Conservation (phyloP, 1,140 invertebrate genomes). For the Cydia strobilella region DNA sequence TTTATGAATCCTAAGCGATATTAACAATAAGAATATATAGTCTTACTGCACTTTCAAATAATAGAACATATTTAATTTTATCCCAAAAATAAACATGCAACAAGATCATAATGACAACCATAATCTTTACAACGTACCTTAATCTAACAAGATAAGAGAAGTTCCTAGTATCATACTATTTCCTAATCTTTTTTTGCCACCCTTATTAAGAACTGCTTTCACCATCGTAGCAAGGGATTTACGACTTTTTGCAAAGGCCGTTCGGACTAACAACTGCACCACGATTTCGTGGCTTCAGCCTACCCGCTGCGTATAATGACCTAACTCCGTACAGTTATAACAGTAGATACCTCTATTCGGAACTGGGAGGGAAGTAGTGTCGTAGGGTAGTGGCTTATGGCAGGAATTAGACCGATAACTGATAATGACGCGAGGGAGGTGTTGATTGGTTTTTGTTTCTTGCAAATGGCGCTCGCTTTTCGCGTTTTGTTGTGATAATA, state of each 20-base stretch:
- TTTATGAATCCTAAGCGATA: too few relatives aligned
- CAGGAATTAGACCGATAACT: conserved; percentile 12
- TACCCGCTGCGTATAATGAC: not conserved
- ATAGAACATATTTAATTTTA: too few relatives aligned
- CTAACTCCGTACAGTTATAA: not conserved
- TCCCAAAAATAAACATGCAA: not conserved
- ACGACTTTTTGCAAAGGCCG: not conserved
- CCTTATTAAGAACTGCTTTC: not conserved
- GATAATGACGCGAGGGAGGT: conserved; percentile 4
- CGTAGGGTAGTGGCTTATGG: conserved; percentile 9
- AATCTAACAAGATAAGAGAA: not conserved
- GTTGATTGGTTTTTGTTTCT: conserved; percentile 14
- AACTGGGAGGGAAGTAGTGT: not conserved
- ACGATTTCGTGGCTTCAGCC: not conserved
- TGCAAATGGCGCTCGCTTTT: conserved; percentile 15
- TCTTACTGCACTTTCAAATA: too few relatives aligned
- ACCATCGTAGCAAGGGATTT: not conserved
- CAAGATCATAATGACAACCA: not conserved
- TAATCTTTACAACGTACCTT: not conserved
- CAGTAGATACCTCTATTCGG: not conserved
- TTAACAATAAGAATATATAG: too few relatives aligned
- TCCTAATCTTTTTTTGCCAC: conserved; percentile 13
- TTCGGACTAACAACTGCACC: conserved; percentile 13
- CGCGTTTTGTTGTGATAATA: conserved; percentile 18
- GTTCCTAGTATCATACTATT: not conserved